phyloP scores from a whole-genome alignment of 2,888 invertebrate genomes.

The Aspidapion aeneum region DNA sequence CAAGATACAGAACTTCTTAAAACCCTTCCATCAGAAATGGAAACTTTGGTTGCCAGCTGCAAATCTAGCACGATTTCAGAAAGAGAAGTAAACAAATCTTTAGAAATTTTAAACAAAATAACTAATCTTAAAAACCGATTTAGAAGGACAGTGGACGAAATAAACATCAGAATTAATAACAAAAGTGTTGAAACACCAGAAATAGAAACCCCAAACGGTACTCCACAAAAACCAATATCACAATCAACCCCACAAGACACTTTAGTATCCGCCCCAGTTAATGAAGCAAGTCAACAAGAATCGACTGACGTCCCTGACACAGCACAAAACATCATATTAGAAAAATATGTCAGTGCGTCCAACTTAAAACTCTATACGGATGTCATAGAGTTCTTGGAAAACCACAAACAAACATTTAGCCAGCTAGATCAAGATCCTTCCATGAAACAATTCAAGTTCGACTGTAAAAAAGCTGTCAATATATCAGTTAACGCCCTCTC shows the following conservation, averaged over 20 bases:
- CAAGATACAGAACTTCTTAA: constrained; percentile 49
- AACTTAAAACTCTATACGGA: constrained; percentile 56
- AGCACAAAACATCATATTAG: constrained; percentile 9
- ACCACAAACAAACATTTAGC: constrained; percentile 58
- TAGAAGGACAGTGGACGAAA: constrained; percentile 50
- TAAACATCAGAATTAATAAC: constrained; percentile 42
- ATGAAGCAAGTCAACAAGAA: constrained; percentile 30
- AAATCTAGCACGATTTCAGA: constrained; percentile 49
- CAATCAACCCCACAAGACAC: background rate
- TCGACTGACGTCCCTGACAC: constrained; percentile 25
- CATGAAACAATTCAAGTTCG: constrained; percentile 75
- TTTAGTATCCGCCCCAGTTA: constrained; percentile 1
- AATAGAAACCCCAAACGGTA: background rate
- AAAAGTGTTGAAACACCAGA: constrained; percentile 10
- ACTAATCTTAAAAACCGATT: constrained; percentile 48
- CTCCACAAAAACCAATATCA: constrained; percentile 5
- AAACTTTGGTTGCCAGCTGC: constrained; percentile 49
- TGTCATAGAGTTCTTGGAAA: constrained; percentile 55
- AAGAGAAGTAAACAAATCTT: constrained; percentile 56
- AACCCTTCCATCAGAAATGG: constrained; percentile 48
- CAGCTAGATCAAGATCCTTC: constrained; percentile 57
- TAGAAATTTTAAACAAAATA: constrained; percentile 34
- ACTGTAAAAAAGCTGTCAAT: constrained; percentile 83
- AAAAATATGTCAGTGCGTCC: constrained; percentile 51
- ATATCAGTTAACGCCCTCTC: constrained; percentile 86